These are phyloP conservation scores for Caenorhabditis zanzibari DNA, from an alignment of 2,888 invertebrate genomes.

Conservation along the genomic window DNA sequence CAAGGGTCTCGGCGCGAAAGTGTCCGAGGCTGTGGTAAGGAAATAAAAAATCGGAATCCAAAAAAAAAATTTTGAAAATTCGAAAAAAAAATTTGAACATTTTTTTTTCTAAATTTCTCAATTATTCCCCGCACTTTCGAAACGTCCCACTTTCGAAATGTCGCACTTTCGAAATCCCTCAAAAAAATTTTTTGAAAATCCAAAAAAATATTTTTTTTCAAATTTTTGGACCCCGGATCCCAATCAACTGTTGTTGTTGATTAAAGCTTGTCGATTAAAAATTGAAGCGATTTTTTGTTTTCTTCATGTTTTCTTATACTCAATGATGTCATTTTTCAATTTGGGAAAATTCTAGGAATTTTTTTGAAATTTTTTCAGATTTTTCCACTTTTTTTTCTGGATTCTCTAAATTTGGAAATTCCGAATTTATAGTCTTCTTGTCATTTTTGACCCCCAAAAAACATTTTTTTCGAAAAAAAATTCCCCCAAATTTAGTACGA, in stretches of 20 bases:
- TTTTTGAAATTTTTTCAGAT: background rate
- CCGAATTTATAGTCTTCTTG: no score
- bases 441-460: no score
- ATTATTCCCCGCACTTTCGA: no score
- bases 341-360: background rate
- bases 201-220: background rate
- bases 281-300: background rate
- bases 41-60: no score
- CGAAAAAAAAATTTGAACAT: background rate
- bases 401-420: background rate
- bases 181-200: background rate
- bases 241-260: background rate
- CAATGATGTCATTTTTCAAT: background rate
- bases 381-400: background rate
- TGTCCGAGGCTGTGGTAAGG: constrained; percentile 84
- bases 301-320: background rate
- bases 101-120: no score
- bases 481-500: no score
- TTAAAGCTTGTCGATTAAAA: background rate
- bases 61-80: background rate
- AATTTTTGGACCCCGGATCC: background rate
- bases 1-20: constrained; percentile 86
- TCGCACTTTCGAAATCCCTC: background rate
- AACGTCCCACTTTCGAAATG: no score
- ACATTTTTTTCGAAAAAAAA: no score